Conservation (phyloP, 2,113 vertebrate genomes). For the Zosterops borbonicus region DNA sequence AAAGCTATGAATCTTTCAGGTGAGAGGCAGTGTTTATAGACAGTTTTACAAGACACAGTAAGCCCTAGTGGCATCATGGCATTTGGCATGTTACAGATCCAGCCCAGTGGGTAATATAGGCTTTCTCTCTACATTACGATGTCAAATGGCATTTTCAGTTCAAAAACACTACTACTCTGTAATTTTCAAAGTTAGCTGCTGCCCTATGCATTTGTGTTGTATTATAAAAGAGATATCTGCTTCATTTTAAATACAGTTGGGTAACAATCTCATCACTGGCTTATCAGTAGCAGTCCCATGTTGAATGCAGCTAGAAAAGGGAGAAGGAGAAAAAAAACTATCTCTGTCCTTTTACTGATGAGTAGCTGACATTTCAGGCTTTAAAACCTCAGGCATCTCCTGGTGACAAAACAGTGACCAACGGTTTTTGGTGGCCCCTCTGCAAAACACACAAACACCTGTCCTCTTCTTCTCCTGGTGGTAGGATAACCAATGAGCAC, state of each 20-base stretch:
- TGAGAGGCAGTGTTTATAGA: neutral
- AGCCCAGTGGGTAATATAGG: neutral
- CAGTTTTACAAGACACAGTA: neutral
- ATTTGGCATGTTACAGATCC: neutral
- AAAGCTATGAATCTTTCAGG: neutral
- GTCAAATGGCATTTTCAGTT: neutral
- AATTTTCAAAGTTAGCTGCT: neutral
- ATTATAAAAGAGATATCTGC: neutral
- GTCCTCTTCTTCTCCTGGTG: neutral
- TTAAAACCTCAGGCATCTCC: neutral
- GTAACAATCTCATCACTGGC: neutral
- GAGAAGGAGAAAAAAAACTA: neutral
- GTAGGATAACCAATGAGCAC: neutral
- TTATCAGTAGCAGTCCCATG: fast-evolving
- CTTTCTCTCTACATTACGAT: neutral
- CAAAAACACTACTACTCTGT: neutral
- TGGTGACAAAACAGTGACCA: neutral
- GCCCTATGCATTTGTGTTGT: neutral
- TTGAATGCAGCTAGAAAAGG: neutral
- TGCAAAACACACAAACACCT: neutral
- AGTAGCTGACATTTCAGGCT: neutral
- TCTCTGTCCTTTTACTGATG: neutral
- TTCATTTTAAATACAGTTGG: neutral
- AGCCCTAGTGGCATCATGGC: neutral
- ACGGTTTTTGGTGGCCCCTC: neutral